Evolutionary conservation across 30 jellyfish, hydroid and myxozoan species (phyloP).

Genomic region (Turritopsis rubra): DNA sequence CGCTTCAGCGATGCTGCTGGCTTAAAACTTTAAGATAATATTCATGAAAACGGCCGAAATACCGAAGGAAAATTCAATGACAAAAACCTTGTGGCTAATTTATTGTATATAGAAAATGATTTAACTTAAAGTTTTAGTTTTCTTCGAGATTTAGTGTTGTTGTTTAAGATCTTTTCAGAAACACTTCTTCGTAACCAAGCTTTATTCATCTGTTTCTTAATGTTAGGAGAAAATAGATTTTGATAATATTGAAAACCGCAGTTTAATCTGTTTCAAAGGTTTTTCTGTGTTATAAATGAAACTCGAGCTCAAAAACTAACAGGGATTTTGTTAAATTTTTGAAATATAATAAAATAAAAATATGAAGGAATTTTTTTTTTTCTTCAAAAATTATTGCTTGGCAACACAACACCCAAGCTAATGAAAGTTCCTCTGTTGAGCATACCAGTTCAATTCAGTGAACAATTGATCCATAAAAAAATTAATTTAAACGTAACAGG

Average conservation of each 20-base stretch:
- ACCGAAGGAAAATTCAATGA: not conserved
- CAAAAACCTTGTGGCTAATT: not conserved
- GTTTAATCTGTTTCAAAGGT: not conserved
- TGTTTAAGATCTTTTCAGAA: not conserved
- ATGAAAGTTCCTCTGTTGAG: not conserved
- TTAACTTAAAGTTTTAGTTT: not conserved
- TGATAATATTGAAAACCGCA: constrained; percentile 45
- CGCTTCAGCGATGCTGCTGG: not conserved
- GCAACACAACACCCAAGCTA: not conserved
- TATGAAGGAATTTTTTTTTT: not conserved
- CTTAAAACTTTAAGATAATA: not conserved
- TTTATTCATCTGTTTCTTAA: not conserved
- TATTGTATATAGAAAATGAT: not conserved
- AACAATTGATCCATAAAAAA: not conserved
- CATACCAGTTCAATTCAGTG: not conserved
- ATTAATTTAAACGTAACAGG: not conserved
- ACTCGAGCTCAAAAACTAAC: not conserved
- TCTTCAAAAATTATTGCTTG: not conserved
- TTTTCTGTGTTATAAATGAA: not conserved
- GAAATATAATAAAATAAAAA: too few relatives aligned
- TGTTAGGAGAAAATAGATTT: constrained; percentile 73
- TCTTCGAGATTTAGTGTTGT: not conserved
- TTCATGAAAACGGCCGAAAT: not conserved
- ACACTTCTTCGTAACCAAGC: not conserved
- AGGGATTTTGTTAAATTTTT: not conserved